These are phyloP conservation scores for Ciconia nigra DNA, from an alignment of 2,797 vertebrate species.

Conservation along the genomic window DNA sequence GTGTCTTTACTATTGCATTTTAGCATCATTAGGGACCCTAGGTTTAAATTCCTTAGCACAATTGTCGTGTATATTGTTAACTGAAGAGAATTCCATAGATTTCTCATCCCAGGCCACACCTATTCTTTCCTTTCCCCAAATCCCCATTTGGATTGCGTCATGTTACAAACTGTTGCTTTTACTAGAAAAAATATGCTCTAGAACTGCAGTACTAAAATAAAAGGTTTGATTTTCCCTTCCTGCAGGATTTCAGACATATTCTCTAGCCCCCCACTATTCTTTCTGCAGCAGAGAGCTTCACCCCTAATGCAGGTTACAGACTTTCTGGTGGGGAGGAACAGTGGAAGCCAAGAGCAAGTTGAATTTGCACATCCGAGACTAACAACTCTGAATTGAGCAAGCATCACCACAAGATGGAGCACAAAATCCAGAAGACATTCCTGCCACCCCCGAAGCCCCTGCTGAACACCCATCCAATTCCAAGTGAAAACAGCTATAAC, in stretches of 20 bases:
- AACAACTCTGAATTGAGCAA: neutral
- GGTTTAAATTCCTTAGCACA: neutral
- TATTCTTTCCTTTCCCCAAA: neutral
- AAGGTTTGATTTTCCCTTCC: neutral
- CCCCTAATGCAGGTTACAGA: neutral
- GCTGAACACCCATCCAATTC: neutral
- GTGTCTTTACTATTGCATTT: neutral
- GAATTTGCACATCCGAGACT: neutral
- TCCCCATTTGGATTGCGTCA: neutral
- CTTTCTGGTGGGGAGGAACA: neutral
- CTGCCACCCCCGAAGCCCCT: neutral
- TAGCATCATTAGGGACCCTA: neutral
- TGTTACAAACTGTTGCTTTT: neutral
- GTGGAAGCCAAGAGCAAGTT: neutral
- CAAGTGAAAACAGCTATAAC: neutral
- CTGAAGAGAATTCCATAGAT: neutral
- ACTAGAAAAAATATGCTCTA: neutral
- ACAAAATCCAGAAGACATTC: constrained; percentile 9
- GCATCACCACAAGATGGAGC: constrained; percentile 14
- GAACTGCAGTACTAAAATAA: neutral
- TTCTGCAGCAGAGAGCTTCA: neutral
- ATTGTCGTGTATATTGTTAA: neutral
- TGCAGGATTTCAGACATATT: neutral
- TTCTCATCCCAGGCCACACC: neutral
- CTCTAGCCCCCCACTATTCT: neutral